Evolutionary conservation across 2,888 invertebrate species (phyloP), one percentile per base, ranked within the genome.

Genomic region (Drymonia ruficornis): DNA sequence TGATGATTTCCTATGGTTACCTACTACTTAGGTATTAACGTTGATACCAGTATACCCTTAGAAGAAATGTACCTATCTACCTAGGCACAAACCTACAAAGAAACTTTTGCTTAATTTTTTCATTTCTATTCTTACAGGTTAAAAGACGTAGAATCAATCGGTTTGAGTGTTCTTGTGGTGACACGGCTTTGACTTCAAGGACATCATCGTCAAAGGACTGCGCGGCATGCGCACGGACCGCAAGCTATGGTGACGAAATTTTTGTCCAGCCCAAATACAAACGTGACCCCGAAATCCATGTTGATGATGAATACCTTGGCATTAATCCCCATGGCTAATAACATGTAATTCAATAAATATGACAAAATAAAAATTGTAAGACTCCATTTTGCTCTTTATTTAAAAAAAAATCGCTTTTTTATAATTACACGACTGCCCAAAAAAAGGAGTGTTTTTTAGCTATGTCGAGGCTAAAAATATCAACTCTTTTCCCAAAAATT

Each of bases 251-350:
- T 55, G 16, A 52, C 34, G 23, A 57, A 15, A n/a, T 13, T 49
- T 31, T 51, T 29, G 8, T 48, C 9, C 56, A 42, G 38, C 85
- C 83, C 8, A 81, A 76, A 50, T 84, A 78, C 72, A 88, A 87
- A 54, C 78, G 77, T 4, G 88, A 89, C 61, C 88, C 88, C 0
- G 75, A 78, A 42, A 84, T 87, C 28, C 28, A 38, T 19, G 19
- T 70, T 12, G 67, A 63, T 51, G 61, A 70, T 42, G 71, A 70
- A 53, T 31, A 16, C 34, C 59, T 71, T 7, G 64, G 66, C 12
- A 23, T 56, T 15, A 53, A 28, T 13, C 67, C 70, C 6, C 54
- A 46, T 44, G 69, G 53, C 31, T 16, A 47, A 15, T 45, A 45
- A 28, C 40, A 7, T 18, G n/a, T 34, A 29, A 46, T 31, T 46